These are phyloP conservation scores for Trichopria drosophilae DNA, from an alignment of 2,888 invertebrate genomes.

Conservation along the genomic window DNA sequence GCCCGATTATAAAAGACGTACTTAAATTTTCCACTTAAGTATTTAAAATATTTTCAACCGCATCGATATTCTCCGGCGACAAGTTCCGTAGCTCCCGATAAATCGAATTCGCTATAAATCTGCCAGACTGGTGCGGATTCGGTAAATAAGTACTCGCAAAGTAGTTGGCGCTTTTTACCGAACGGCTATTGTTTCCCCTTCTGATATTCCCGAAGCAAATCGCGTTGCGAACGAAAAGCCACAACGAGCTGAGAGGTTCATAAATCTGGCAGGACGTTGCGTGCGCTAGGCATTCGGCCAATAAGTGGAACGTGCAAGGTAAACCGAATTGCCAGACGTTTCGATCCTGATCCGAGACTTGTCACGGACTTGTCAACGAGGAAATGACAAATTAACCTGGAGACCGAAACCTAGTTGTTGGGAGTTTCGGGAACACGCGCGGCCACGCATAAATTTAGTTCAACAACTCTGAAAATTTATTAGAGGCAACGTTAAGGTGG, in stretches of 20 bases:
- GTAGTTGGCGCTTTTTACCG: conserved; percentile 41
- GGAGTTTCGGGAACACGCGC: too few relatives aligned
- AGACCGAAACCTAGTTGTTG: too few relatives aligned
- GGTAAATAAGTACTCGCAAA: conserved; percentile 33
- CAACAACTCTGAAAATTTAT: too few relatives aligned
- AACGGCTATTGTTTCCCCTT: conserved; percentile 39
- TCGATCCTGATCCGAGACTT: conserved; percentile 21
- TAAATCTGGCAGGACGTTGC: conserved; percentile 49
- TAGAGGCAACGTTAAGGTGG: too few relatives aligned
- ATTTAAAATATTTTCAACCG: too few relatives aligned
- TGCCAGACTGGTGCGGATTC: conserved; percentile 20
- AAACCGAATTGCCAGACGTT: conserved; percentile 26
- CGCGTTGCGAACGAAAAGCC: conserved; percentile 35
- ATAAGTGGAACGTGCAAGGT: conserved; percentile 46
- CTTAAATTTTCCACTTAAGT: too few relatives aligned
- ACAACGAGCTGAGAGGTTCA: conserved; percentile 35
- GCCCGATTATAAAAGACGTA: too few relatives aligned
- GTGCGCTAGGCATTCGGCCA: conserved; percentile 46
- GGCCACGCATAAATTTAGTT: too few relatives aligned
- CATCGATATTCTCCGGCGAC: too few relatives aligned
- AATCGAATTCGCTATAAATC: conserved; percentile 31
- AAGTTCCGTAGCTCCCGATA: too few relatives aligned
- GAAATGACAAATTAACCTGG: conserved; percentile 33
- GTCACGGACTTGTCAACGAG: too few relatives aligned
- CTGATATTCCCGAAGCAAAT: conserved; percentile 42